Conservation (phyloP, 2,113 vertebrate genomes). For the Girardinichthys multiradiatus region DNA sequence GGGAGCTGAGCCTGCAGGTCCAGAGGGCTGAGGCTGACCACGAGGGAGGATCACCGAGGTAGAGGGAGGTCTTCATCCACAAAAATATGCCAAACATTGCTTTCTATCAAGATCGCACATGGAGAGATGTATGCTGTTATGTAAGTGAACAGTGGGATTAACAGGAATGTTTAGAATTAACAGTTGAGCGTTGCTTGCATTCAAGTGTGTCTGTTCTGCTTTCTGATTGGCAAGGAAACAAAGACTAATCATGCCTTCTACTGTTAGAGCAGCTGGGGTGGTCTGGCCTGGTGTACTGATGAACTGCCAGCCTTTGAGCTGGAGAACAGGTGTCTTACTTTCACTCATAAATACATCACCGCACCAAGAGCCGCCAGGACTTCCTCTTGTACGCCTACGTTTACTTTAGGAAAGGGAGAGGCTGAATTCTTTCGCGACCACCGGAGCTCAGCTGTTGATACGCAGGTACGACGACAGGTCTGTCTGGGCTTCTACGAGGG, state of each 20-base stretch:
- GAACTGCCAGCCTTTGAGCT: conserved; percentile 64
- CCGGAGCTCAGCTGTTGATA: conserved; percentile 59
- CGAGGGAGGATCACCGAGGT: conserved; percentile 61
- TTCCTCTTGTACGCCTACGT: conserved; percentile 48
- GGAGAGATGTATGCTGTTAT: conserved; percentile 1
- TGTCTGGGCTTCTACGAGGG: conserved; percentile 51
- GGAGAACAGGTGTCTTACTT: conserved; percentile 69
- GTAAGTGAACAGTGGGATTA: conserved; percentile 1
- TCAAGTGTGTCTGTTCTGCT: conserved; percentile 43
- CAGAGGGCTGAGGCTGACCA: conserved; percentile 47
- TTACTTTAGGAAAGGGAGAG: conserved; percentile 67
- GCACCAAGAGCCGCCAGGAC: conserved; percentile 23
- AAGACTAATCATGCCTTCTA: conserved; percentile 58
- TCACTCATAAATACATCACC: conserved; percentile 17
- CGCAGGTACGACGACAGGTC: conserved; percentile 66
- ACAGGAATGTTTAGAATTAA: not conserved
- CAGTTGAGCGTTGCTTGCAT: not conserved
- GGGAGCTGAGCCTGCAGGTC: conserved; percentile 55
- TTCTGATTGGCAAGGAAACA: conserved; percentile 53
- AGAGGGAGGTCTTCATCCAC: conserved; percentile 32
- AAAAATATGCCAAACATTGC: conserved; percentile 49
- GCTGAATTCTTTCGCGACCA: conserved; percentile 54
- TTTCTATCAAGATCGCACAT: conserved; percentile 13
- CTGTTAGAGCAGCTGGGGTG: conserved; percentile 65
- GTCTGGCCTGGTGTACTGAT: conserved; percentile 59